These are phyloP conservation scores for Hypolimnas misippus DNA, from an alignment of 2,888 invertebrate species.

Conservation along the genomic window DNA sequence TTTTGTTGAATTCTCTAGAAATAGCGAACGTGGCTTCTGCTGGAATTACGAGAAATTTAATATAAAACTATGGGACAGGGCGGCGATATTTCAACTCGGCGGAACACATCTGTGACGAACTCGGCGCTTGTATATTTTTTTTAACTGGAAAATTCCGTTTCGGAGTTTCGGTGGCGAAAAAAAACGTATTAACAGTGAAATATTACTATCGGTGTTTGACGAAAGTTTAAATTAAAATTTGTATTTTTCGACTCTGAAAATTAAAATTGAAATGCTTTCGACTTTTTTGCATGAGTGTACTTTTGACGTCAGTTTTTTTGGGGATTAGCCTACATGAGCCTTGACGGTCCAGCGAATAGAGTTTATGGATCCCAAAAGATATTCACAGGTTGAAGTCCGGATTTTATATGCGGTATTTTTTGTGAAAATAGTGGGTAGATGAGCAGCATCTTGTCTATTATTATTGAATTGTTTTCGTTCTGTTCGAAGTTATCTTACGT, in stretches of 20 bases:
- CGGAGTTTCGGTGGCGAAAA: slow-evolving; percentile 34
- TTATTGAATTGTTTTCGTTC: no score
- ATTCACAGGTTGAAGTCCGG: no score
- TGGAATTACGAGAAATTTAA: slow-evolving; percentile 48
- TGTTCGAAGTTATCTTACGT: no score
- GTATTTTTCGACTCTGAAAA: background rate
- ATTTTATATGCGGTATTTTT: no score
- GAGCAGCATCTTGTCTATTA: no score
- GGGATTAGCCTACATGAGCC: background rate
- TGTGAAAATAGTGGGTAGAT: no score
- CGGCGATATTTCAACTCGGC: slow-evolving; percentile 45
- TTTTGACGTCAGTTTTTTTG: background rate
- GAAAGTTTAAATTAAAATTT: slow-evolving; percentile 43
- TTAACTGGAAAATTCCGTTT: slow-evolving; percentile 45
- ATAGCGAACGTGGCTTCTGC: slow-evolving; percentile 31
- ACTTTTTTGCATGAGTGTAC: background rate
- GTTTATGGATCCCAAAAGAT: no score
- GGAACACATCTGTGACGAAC: slow-evolving; percentile 47
- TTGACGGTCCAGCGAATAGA: no score
- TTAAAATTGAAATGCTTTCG: slow-evolving; percentile 6
- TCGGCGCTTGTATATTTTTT: slow-evolving; percentile 44
- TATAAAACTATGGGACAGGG: slow-evolving; percentile 48
- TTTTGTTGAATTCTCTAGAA: slow-evolving; percentile 25
- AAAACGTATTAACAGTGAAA: slow-evolving; percentile 43
- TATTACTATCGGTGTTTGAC: slow-evolving; percentile 43